Evolutionary conservation across 2,113 vertebrate species (phyloP).

Genomic region (Oceanodroma tethys): DNA sequence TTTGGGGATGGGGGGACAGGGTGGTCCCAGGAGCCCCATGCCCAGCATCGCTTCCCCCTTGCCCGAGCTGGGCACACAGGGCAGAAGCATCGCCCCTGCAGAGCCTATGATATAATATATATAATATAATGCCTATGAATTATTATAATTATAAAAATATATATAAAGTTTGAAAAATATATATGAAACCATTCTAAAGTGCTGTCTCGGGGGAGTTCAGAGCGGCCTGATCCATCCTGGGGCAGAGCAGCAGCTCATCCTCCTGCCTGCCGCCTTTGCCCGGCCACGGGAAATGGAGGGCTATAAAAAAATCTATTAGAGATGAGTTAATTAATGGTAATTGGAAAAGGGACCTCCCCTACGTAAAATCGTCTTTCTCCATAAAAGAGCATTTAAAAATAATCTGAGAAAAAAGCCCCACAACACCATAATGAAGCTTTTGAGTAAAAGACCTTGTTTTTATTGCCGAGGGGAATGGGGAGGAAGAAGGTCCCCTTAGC

Average conservation of each 20-base stretch:
- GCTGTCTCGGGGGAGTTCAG: fast-evolving
- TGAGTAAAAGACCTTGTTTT: not conserved
- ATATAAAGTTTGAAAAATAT: fast-evolving
- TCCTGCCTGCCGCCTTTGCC: not conserved
- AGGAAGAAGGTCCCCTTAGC: not conserved
- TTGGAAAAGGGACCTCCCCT: slow-evolving; percentile 33
- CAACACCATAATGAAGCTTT: not conserved
- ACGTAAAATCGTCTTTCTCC: not conserved
- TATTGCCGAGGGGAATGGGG: not conserved
- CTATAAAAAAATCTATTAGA: not conserved
- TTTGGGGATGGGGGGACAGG: not conserved
- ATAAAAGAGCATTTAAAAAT: slow-evolving; percentile 15
- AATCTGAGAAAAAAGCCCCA: not conserved
- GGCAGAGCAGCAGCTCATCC: not conserved
- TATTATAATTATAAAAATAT: not conserved
- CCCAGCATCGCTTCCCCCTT: fast-evolving
- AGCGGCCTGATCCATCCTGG: not conserved
- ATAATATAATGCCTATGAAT: no score
- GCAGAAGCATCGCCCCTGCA: not conserved
- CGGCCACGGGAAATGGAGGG: not conserved
- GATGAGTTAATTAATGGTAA: slow-evolving; percentile 53
- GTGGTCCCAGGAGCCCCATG: not conserved
- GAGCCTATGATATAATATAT: no score
- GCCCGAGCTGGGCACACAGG: fast-evolving
- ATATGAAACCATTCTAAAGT: not conserved